Percentiles rank a stretch among this genome's conserved stretches.
phyloP scores from a whole-genome alignment of 2,797 vertebrate genomes.

The Channa striata region DNA sequence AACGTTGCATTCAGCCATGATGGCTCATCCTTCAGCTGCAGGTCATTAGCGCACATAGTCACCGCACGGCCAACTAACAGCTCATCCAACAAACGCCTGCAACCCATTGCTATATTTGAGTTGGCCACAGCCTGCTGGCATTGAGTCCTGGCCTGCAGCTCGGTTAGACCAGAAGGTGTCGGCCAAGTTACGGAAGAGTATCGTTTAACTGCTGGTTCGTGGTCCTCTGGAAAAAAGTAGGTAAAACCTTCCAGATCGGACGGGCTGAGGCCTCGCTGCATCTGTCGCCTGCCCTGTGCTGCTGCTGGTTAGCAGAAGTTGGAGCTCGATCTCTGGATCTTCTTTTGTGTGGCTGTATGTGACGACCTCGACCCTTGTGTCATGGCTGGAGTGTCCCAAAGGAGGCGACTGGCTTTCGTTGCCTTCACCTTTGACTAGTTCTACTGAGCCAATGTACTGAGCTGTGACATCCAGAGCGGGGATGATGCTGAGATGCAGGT shows the following conservation, averaged over 20 bases:
- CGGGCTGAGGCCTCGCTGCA: conserved; percentile 83
- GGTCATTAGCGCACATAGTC: conserved; percentile 88
- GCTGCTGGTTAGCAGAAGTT: conserved; percentile 13
- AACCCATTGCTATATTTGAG: conserved; percentile 86
- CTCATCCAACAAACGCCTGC: conserved; percentile 79
- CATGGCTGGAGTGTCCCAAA: conserved; percentile 36
- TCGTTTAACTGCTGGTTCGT: conserved; percentile 65
- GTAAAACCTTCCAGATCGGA: conserved; percentile 79
- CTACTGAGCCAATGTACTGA: conserved; percentile 82
- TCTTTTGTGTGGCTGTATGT: rapidly evolving
- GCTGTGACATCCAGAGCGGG: conserved; percentile 88
- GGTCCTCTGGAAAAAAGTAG: conserved; percentile 93
- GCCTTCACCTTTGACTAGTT: conserved; percentile 54
- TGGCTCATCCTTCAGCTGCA: conserved; percentile 89
- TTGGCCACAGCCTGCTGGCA: conserved; percentile 84
- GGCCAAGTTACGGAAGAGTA: conserved; percentile 83
- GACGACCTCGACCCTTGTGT: conserved; percentile 29
- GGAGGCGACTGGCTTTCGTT: conserved; percentile 49
- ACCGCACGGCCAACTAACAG: conserved; percentile 61
- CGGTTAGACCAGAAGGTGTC: conserved; percentile 85
- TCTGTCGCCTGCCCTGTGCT: conserved; percentile 74
- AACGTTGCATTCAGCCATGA: conserved; percentile 85
- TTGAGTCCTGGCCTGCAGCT: conserved; percentile 67
- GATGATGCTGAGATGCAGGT: conserved; percentile 81
- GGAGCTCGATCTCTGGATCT: conserved; percentile 28